phyloP scores from a whole-genome alignment of 2,797 vertebrate genomes.

The Hippopotamyrus pictus region DNA sequence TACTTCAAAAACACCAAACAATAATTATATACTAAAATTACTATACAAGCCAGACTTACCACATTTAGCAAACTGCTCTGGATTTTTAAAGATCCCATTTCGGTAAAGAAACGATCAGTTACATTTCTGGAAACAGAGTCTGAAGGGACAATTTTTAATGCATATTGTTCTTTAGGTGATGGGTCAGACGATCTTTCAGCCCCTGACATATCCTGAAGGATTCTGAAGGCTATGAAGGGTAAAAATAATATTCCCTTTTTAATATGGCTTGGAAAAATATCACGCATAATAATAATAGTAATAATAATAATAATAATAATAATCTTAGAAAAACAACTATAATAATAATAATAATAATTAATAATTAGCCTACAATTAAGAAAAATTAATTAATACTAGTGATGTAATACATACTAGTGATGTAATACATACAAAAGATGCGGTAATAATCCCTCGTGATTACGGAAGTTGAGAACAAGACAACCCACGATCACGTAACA shows the following conservation, averaged over 20 bases:
- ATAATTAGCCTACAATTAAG: too few species aligned
- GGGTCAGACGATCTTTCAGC: neutral
- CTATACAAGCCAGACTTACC: neutral
- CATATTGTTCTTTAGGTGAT: neutral
- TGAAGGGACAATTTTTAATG: neutral
- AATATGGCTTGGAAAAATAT: neutral
- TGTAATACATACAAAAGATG: neutral
- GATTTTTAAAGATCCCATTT: neutral
- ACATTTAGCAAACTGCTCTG: neutral
- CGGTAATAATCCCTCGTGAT: neutral
- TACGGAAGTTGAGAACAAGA: neutral
- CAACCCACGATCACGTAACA: neutral
- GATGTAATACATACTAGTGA: neutral
- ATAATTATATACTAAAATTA: neutral
- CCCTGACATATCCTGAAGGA: slow-evolving; percentile 34
- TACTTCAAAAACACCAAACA: neutral
- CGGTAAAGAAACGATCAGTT: neutral
- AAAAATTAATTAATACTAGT: neutral
- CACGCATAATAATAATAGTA: neutral
- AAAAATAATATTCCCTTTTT: neutral
- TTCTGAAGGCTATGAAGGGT: slow-evolving; percentile 41
- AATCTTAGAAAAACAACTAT: too few species aligned
- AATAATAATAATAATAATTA: too few species aligned
- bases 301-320: neutral
- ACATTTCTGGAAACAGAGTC: neutral